Base-by-base conservation (phyloP, 1,140 invertebrate genomes). In the Drosophila setifemur region DNA sequence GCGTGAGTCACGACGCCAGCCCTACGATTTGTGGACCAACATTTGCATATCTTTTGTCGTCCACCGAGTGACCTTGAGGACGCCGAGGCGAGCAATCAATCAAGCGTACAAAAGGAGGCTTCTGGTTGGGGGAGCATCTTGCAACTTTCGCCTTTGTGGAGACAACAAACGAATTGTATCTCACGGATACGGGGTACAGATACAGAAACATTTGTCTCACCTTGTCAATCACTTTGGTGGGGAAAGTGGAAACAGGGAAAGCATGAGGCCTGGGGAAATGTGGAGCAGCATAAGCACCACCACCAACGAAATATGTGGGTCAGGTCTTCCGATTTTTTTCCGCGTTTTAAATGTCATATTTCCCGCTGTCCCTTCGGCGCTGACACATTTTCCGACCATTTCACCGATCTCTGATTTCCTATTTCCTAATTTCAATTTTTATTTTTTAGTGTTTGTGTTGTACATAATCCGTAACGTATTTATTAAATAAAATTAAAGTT, bases 21-120 rank as follows among this genome's bases (percentile, higher is more conserved):
- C 7, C n/a, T 4, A 19, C 21, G 4, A 7, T 12, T 25, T 43
- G 14, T 49, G 28, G 40, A 25, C 57, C 33, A 28, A 31, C 33
- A 64, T 83, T 69, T 83, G 61, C 57, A 73, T 73, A 78, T 78
- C 68, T 73, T 69, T 69, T 81, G 58, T 73, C 25, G 70, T 67
- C 35, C 45, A 29, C 14, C 31, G 35, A 50, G 35, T 73, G 79
- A 83, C 79, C 79, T 83, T 83, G 79, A 79, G 79, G 74, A 83
- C 48, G 43, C 28, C 28, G 40, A 47, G 55, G 43, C 57, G 33
- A n/a, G n/a, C 78, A 83, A 86, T 86, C 79, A 79, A 83, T 85
- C 79, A 83, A 72, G 47, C 52, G 44, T 40, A 66, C 61, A 64
- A 64, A 61, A 58, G 19, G 18, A 16, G 29, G 19, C n/a, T 5